Percentiles rank a stretch among this genome's conserved stretches.
Evolutionary conservation across 2,888 invertebrate species (phyloP).

Genomic region (Sinotaia quadrata): DNA sequence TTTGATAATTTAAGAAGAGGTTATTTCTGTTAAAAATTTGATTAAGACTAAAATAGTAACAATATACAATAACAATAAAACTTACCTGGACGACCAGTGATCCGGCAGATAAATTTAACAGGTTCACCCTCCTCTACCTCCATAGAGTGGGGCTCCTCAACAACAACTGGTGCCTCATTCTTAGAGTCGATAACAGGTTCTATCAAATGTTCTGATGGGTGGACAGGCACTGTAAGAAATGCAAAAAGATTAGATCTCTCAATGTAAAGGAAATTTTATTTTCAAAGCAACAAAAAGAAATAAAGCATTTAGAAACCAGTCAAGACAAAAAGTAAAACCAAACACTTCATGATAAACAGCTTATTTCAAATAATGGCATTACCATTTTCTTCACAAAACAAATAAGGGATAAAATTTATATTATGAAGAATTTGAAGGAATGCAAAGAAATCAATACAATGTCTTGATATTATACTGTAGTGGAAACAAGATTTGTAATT

Average conservation of each 20-base stretch:
- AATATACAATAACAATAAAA: conserved; percentile 3
- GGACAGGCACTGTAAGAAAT: conserved; percentile 46
- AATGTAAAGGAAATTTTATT: not conserved
- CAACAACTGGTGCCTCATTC: conserved; percentile 77
- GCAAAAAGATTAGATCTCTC: not conserved
- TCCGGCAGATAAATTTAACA: conserved; percentile 86
- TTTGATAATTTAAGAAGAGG: too few relatives aligned
- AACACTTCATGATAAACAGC: too few relatives aligned
- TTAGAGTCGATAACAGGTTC: conserved; percentile 38
- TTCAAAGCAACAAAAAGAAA: not conserved
- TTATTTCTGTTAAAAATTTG: too few relatives aligned
- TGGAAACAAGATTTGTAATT: too few relatives aligned
- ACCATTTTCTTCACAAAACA: too few relatives aligned
- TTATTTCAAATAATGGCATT: too few relatives aligned
- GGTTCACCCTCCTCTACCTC: conserved; percentile 93
- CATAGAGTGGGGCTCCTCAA: conserved; percentile 48
- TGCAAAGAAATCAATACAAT: too few relatives aligned
- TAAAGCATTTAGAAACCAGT: not conserved
- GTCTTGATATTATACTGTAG: too few relatives aligned
- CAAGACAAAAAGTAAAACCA: too few relatives aligned
- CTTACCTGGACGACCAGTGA: conserved; percentile 66
- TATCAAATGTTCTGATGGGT: conserved; percentile 46
- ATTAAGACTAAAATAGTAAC: too few relatives aligned
- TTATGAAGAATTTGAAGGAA: too few relatives aligned
- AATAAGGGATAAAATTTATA: too few relatives aligned